Evolutionary conservation across 2,888 invertebrate species (phyloP).

Genomic region (Siphonodentalium dalli): DNA sequence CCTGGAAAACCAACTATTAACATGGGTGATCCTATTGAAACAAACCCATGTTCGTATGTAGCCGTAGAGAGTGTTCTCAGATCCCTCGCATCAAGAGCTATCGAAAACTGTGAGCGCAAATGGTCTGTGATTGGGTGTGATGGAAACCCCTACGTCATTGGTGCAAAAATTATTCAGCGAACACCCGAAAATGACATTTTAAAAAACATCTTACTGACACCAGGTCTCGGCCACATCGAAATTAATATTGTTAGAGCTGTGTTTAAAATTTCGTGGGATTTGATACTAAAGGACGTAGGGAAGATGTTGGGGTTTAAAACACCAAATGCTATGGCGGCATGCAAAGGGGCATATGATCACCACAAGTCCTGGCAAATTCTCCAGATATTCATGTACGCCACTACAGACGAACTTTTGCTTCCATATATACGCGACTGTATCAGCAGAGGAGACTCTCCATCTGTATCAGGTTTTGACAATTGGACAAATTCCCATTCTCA

Average conservation of each 20-base stretch:
- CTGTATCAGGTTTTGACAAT: no score
- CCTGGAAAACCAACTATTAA: no score
- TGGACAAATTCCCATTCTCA: no score
- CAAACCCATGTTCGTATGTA: no score
- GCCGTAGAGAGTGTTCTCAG: no score
- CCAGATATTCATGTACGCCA: background rate
- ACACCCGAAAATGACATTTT: background rate
- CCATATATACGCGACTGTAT: background rate
- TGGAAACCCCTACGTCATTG: background rate
- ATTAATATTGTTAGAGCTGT: background rate
- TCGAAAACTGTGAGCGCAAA: background rate
- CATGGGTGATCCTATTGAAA: no score
- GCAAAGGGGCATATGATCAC: background rate
- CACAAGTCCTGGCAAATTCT: background rate
- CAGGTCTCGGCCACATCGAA: slow-evolving; percentile 3
- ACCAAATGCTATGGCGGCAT: background rate
- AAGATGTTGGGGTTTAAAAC: background rate
- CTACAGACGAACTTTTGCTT: background rate
- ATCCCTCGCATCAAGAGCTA: no score
- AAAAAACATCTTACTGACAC: background rate
- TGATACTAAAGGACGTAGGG: background rate
- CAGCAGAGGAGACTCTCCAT: no score
- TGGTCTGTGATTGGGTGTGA: slow-evolving; percentile 1
- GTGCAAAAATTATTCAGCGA: background rate
- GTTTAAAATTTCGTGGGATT: slow-evolving; percentile 3